phyloP scores from a whole-genome alignment of 2,797 vertebrate species.

The Hyperoplus immaculatus region DNA sequence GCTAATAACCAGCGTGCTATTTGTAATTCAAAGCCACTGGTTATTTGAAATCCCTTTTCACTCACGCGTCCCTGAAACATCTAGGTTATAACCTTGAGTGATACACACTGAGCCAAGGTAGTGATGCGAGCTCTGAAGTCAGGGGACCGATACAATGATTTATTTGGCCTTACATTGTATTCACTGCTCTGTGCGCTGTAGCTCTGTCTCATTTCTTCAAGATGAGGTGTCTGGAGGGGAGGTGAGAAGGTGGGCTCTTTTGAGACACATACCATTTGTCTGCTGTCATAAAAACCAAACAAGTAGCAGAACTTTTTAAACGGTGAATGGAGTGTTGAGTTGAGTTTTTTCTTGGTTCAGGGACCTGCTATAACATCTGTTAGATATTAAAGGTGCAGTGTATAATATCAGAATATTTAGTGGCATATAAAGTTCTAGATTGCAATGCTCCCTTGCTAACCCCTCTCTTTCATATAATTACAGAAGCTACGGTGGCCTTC shows the following conservation, averaged over 20 bases:
- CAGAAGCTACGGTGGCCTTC: no score
- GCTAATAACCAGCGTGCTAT: conserved; percentile 19
- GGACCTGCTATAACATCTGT: conserved; percentile 8
- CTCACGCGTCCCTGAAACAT: conserved; percentile 38
- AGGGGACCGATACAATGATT: conserved; percentile 36
- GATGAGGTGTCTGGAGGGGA: conserved; percentile 2
- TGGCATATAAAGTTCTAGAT: no score
- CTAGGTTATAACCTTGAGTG: conserved; percentile 36
- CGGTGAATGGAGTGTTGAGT: conserved; percentile 32
- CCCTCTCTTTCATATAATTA: no score
- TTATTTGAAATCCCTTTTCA: conserved; percentile 29
- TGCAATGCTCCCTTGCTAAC: no score
- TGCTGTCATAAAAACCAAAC: conserved; percentile 35
- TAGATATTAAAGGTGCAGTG: not conserved
- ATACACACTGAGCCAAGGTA: conserved; percentile 15
- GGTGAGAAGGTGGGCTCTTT: conserved; percentile 9
- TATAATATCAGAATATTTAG: no score
- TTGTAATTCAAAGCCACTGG: conserved; percentile 17
- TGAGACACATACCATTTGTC: conserved; percentile 25
- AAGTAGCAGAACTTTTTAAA: conserved; percentile 12
- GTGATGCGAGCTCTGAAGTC: conserved; percentile 34
- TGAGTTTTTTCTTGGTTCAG: conserved; percentile 24
- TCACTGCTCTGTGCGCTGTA: conserved; percentile 4
- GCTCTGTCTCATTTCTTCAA: conserved; percentile 19
- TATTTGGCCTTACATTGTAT: conserved; percentile 34